Evolutionary conservation across 1,140 invertebrate genomes (phyloP), one percentile per base, ranked within the genome.

Genomic region (Fopius arisanus): DNA sequence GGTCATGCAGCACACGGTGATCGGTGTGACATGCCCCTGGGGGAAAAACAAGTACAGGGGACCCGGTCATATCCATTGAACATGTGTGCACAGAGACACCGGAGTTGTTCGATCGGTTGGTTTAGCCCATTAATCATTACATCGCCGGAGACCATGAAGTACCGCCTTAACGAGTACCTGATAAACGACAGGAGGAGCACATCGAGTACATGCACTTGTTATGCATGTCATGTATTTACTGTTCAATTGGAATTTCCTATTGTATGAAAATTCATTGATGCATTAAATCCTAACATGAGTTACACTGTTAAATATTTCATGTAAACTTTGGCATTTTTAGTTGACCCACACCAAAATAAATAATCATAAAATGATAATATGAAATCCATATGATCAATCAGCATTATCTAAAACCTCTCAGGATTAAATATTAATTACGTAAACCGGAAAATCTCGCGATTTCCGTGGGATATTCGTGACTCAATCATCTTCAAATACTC

Each of bases 1-100:
- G 85, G 85, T 87, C 84, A 80, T 76, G 73, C 81, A 75, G 51
- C 75, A 77, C 70, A 74, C 77, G 70, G 71, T 77, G 62, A 76
- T 69, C 73, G 67, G 21, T 26, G 16, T 70, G 16, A 59, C 54
- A 26, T 48, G n/a, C 29, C 6, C 41, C 37, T 66, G 33, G 37
- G 10, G 26, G 28, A 63, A 9, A 63, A 16, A 63, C 0, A 29
- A 31, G 28, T 10, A 63, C 29, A 31, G 2, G 1, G 12, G 59
- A 1, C 9, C n/a, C 21, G 48, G 16, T 54, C 19, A 2, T 14
- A 10, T 43, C 3, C 21, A 21, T 21, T 9, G 3, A 21, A 2
- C 1, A 3, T 19, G 48, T 21, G 48, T 4, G 48, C 29, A 31
- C 29, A 23, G 48, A 23, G 48, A 54, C n/a, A 16, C 21, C 21